Evolutionary conservation across 2,113 vertebrate species (phyloP), one percentile per base, ranked within the genome.

Genomic region (Eidolon helvum): DNA sequence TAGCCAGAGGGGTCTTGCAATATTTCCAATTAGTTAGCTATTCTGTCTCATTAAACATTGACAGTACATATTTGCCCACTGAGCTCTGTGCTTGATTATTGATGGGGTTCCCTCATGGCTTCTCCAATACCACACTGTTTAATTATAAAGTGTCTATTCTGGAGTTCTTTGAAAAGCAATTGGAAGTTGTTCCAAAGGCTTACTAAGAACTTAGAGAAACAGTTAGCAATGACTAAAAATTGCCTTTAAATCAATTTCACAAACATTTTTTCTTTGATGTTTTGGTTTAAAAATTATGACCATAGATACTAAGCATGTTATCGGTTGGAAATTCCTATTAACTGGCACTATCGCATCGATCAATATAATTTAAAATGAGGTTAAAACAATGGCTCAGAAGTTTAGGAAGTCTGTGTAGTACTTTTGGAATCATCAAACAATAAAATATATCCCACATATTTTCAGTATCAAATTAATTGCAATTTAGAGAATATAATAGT

Each of bases 371-470:
- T 63, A 74, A 96, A 92, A 48, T 43, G 15, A 85, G 45, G 21
- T 65, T 79, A 69, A 95, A 94, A 71, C 79, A 91, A 87, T 35
- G 40, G 35, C 53, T 84, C 50, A 69, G 35, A 77, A 50, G 11
- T 63, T 33, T 24, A 74, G 7, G 11, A 86, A 83, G 48, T 80
- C 48, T 83, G 30, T 75, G 33, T 43, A 69, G 6, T 33, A 2
- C n/a, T 87, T 93, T 90, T 35, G 35, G 38, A 92, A 90, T 96
- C 66, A 90, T 26, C 92, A 94, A 91, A 19, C 50, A 86, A 86
- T 91, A 66, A 90, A 74, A 63, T 57, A 68, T 50, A 26, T 22
- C 82, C 15, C 68, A 72, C 53, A 53, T 94, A 74, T 80, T 86
- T 94, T 93, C 43, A 74, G 28, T 38, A 85, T 88, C 40, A 93